These are phyloP conservation scores for Crenuchus spilurus DNA, from an alignment of 2,797 vertebrate species.

Conservation along the genomic window DNA sequence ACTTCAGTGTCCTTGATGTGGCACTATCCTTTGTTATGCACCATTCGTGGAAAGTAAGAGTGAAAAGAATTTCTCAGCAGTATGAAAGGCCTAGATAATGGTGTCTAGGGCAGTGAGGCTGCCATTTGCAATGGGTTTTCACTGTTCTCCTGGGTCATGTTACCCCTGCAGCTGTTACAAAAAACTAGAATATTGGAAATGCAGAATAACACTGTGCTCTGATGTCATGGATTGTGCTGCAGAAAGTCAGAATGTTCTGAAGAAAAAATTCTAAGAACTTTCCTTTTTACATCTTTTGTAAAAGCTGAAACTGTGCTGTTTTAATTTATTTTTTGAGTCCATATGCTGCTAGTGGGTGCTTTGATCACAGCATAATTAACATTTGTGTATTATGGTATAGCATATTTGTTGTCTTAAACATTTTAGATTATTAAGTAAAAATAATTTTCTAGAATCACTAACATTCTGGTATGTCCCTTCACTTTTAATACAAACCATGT, in stretches of 20 bases:
- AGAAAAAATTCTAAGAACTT: too few species aligned
- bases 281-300: too few species aligned
- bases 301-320: too few species aligned
- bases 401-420: too few species aligned
- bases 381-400: too few species aligned
- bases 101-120: constrained; percentile 4
- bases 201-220: neutral
- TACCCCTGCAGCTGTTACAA: neutral
- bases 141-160: constrained; percentile 12
- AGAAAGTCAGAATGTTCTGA: constrained; percentile 4
- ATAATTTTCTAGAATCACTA: too few species aligned
- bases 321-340: too few species aligned
- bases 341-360: too few species aligned
- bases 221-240: neutral
- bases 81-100: constrained; percentile 20
- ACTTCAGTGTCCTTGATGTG: neutral
- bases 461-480: too few species aligned
- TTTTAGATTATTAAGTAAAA: too few species aligned
- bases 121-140: neutral
- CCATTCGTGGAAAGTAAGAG: neutral
- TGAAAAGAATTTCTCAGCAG: neutral
- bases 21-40: neutral
- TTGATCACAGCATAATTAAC: too few species aligned
- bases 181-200: neutral
- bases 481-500: too few species aligned